Evolutionary conservation across 2,113 vertebrate genomes (phyloP), one percentile per base, ranked within the genome.

Genomic region (Pica pica): DNA sequence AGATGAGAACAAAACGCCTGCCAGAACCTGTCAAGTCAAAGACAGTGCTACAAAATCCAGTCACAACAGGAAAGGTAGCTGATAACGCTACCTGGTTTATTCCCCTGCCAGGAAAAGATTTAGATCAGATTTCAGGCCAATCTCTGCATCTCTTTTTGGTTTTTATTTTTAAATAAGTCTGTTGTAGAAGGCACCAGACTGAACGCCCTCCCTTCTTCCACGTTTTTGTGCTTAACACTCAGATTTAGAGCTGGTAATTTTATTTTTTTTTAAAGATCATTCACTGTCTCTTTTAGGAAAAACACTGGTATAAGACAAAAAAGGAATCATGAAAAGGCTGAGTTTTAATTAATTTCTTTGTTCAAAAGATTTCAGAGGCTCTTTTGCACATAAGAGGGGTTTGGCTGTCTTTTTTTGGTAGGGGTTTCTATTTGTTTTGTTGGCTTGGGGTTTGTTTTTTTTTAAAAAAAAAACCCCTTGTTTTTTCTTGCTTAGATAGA

Each of bases 1-100:
- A 27, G 47, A 50, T 15, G 82, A 83, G 82, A 33, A 88, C 47
- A 67, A 74, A 91, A 88, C 87, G 33, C 76, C 75, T 56, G 87
- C 84, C 90, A 85, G 30, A n/a, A 70, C 7, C 67, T 63, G 83
- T 46, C 85, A 78, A 21, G 41, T 80, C 75, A 81, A 46, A 91
- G 57, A 65, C 81, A 55, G 41, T 0, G 1, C 77, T 55, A 33
- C 18, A 21, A 77, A 88, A 90, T 2, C 65, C 10, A 5, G 75
- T 49, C 85, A 53, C 77, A 64, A 65, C 30, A 17, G 75, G 64
- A 80, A 86, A 80, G 44, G 49, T 1, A 57, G 56, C 26, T 0
- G 18, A 91, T 67, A 52, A 90, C 83, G n/a, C 41, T 83, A 59
- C 65, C 21, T 33, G 71, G 39, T 44, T 90, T 67, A 30, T 83